These are phyloP conservation scores for Condylura cristata DNA, from an alignment of 2,113 vertebrate species.

Conservation along the genomic window DNA sequence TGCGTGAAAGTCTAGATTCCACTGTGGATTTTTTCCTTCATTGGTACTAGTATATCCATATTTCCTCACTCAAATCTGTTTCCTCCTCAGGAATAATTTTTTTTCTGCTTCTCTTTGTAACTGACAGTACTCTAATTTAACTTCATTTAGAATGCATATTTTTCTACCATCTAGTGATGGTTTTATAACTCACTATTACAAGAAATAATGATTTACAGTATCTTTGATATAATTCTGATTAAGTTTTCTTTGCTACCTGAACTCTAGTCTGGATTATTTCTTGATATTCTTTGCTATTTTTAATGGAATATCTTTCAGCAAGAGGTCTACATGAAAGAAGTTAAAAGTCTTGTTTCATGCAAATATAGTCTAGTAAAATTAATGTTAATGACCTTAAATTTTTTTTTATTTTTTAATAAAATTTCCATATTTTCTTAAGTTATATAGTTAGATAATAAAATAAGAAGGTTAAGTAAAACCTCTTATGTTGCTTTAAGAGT, in stretches of 20 bases:
- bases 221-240: not conserved
- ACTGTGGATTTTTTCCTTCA: not conserved
- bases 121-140: not conserved
- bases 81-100: not conserved
- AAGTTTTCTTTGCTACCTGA: not conserved
- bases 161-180: not conserved
- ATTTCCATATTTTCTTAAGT: not conserved
- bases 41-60: not conserved
- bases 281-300: not conserved
- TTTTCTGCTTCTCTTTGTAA: not conserved
- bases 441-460: not conserved
- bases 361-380: not conserved
- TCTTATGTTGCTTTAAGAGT: not conserved
- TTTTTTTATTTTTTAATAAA: not conserved
- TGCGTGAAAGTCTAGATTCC: conserved; percentile 15
- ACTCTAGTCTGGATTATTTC: not conserved
- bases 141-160: not conserved
- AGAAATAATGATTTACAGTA: not conserved
- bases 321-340: not conserved
- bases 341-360: not conserved
- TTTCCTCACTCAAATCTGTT: not conserved
- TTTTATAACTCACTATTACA: not conserved
- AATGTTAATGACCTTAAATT: not conserved
- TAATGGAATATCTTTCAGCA: not conserved
- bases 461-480: not conserved